A percentile compares a stretch with the other conserved stretches of the same genome.
These are phyloP conservation scores for Ophraella communa DNA, from an alignment of 2,888 invertebrate species.

Conservation along the genomic window DNA sequence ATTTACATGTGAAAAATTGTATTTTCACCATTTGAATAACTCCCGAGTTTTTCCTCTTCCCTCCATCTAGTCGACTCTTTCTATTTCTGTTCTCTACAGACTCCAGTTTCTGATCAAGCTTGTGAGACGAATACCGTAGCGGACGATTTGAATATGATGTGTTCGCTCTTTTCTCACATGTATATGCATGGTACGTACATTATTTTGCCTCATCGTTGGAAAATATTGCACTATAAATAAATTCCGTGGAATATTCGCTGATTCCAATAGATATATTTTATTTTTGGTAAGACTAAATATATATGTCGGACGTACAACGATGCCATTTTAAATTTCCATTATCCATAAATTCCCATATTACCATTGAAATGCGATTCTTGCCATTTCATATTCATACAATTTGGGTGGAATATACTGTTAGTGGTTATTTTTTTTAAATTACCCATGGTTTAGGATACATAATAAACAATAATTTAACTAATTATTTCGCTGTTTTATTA, in stretches of 20 bases:
- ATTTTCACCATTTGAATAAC: conserved; percentile 44
- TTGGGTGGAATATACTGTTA: too few species aligned
- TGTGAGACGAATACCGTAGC: conserved; percentile 41
- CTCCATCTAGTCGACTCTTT: conserved; percentile 15
- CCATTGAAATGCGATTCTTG: not conserved
- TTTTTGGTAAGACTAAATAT: not conserved
- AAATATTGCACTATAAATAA: conserved; percentile 22
- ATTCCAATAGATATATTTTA: conserved; percentile 9
- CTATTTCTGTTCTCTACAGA: conserved; percentile 16
- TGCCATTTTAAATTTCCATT: not conserved
- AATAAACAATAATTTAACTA: too few species aligned
- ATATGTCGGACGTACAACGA: not conserved
- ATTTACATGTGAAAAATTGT: conserved; percentile 46
- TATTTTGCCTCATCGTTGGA: conserved; percentile 4
- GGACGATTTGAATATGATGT: conserved; percentile 42
- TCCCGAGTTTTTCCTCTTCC: conserved; percentile 37
- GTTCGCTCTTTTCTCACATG: conserved; percentile 29
- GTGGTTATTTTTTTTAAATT: too few species aligned
- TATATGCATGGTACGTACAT: conserved; percentile 22
- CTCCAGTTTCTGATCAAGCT: conserved; percentile 24
- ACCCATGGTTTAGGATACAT: too few species aligned
- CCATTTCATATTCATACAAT: too few species aligned
- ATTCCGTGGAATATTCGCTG: conserved; percentile 4
- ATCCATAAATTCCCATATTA: not conserved
- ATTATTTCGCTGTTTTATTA: too few species aligned